Percentiles rank a stretch among this genome's conserved stretches.
phyloP scores from a whole-genome alignment of 2,113 vertebrate species.

The Rhinolophus ferrumequinum region DNA sequence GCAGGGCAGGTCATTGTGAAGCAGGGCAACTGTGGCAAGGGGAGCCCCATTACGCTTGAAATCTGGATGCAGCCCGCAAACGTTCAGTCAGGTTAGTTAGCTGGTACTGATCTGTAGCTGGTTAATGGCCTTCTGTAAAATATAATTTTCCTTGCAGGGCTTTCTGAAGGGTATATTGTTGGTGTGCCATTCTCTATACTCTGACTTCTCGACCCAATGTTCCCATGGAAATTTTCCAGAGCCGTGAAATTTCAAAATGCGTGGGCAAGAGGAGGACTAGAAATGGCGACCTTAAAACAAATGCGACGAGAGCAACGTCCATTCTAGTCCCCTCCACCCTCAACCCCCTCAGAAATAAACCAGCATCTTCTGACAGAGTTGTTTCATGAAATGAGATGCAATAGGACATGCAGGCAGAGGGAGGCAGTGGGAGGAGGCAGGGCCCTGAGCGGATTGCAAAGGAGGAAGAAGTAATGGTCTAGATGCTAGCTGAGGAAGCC shows the following conservation, averaged over 20 bases:
- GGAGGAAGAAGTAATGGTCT: not conserved
- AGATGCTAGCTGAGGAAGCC: conserved; percentile 56
- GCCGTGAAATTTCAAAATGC: not conserved
- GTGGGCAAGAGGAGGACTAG: not conserved
- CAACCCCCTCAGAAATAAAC: not conserved
- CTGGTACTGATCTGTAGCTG: not conserved
- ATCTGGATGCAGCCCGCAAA: not conserved
- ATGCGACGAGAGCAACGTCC: not conserved
- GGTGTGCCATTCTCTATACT: not conserved
- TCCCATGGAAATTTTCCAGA: conserved; percentile 33
- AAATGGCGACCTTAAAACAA: not conserved
- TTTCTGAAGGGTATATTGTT: conserved; percentile 8
- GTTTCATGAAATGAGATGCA: conserved; percentile 47
- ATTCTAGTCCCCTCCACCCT: not conserved
- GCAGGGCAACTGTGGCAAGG: not conserved
- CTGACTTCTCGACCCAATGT: not conserved
- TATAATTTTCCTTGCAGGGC: not conserved
- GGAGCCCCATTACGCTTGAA: not conserved
- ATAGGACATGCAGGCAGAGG: conserved; percentile 1
- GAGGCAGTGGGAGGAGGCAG: not conserved
- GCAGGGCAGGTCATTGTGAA: not conserved
- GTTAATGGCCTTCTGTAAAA: not conserved
- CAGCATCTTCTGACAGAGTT: not conserved
- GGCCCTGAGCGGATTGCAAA: not conserved
- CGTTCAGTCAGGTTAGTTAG: not conserved